A percentile compares a stretch with the other conserved stretches of the same genome.
These are phyloP conservation scores for Pyralis farinalis DNA, from an alignment of 2,888 invertebrate genomes.

Conservation along the genomic window DNA sequence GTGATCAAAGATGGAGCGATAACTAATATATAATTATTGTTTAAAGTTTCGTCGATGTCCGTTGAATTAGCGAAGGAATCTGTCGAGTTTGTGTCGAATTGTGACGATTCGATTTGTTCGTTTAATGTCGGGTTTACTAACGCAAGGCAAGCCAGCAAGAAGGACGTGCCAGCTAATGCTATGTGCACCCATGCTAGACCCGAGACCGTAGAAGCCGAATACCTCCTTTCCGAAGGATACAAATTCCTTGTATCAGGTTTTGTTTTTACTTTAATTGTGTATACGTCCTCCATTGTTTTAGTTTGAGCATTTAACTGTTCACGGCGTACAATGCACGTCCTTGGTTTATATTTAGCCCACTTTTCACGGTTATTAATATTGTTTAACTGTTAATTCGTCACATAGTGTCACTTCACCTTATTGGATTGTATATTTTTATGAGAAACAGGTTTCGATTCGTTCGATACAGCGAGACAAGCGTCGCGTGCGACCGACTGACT, in stretches of 20 bases:
- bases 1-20: conserved; percentile 74
- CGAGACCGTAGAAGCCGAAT: conserved; percentile 84
- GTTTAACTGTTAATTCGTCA: too few species aligned
- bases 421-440: too few species aligned
- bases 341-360: not conserved
- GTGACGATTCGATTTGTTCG: not conserved
- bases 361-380: not conserved
- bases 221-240: conserved; percentile 84
- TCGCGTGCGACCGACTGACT: not conserved
- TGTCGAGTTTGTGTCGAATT: not conserved
- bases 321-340: not conserved
- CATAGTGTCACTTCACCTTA: too few species aligned
- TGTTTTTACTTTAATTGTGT: conserved; percentile 84
- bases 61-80: conserved; percentile 19
- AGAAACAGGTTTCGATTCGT: not conserved
- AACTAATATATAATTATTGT: conserved; percentile 53
- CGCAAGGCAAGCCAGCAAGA: conserved; percentile 79
- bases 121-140: conserved; percentile 43
- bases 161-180: conserved; percentile 79
- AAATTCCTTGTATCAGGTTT: conserved; percentile 80
- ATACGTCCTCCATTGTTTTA: conserved; percentile 83
- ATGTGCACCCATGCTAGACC: conserved; percentile 84
- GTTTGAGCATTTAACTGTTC: not conserved
- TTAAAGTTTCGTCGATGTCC: conserved; percentile 11
- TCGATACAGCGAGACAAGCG: not conserved